Conservation (phyloP, 2,797 vertebrate genomes). For the Botia kubotai region DNA sequence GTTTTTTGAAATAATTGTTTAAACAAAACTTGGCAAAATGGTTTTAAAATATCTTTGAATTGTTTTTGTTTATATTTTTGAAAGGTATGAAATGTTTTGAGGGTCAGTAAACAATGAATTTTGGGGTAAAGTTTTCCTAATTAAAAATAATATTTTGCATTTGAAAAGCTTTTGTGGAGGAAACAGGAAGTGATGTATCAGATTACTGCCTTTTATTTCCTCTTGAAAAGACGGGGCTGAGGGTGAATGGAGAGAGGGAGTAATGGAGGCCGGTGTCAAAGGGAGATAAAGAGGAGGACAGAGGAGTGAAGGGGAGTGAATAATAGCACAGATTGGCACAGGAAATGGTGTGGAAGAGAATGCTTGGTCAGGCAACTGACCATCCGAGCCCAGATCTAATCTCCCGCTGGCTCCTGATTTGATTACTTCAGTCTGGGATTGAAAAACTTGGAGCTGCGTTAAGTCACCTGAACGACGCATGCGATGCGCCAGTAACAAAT, state of each 20-base stretch:
- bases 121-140: not conserved
- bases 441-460: constrained; percentile 68
- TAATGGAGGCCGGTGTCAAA: constrained; percentile 36
- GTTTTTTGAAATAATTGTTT: too few relatives aligned
- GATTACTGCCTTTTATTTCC: constrained; percentile 48
- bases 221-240: constrained; percentile 25
- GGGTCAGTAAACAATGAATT: not conserved
- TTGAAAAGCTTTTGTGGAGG: constrained; percentile 4
- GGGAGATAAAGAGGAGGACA: constrained; percentile 31
- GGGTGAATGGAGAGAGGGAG: constrained; percentile 32
- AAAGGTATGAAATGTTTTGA: too few relatives aligned
- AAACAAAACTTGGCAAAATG: too few relatives aligned
- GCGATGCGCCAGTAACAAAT: constrained; percentile 66
- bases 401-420: constrained; percentile 72
- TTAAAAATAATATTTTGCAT: not conserved
- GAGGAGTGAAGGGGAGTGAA: constrained; percentile 44
- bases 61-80: too few relatives aligned
- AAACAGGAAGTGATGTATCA: not conserved
- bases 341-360: constrained; percentile 75
- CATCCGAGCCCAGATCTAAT: constrained; percentile 75
- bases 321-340: constrained; percentile 51
- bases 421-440: constrained; percentile 70
- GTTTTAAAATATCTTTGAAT: too few relatives aligned
- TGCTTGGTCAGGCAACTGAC: constrained; percentile 73
- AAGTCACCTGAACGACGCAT: constrained; percentile 67